Percentiles rank a stretch among this genome's conserved stretches.
phyloP scores from a whole-genome alignment of 2,797 vertebrate species.

The Morelia viridis region DNA sequence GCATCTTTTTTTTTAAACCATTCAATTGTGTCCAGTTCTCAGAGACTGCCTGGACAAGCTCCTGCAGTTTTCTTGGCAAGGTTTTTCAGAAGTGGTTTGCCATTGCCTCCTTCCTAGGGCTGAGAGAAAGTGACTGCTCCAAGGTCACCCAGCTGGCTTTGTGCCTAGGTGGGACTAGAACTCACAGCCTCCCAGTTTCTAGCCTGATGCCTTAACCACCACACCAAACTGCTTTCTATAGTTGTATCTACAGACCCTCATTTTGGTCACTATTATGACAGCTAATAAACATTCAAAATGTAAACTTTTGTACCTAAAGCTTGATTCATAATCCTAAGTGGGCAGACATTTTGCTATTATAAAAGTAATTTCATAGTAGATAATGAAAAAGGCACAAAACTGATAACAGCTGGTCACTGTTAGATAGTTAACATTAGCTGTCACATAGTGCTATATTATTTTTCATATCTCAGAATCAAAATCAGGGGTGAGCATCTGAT shows the following conservation, averaged over 20 bases:
- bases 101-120: too few relatives aligned
- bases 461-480: not conserved
- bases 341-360: not conserved
- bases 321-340: not conserved
- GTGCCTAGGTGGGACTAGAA: too few relatives aligned
- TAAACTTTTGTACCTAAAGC: not conserved
- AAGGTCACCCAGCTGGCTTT: too few relatives aligned
- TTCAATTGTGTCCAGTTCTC: too few relatives aligned
- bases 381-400: not conserved
- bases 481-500: not conserved
- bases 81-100: too few relatives aligned
- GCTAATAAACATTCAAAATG: conserved; percentile 26
- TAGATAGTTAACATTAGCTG: not conserved
- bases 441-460: not conserved
- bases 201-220: too few relatives aligned
- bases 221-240: too few relatives aligned
- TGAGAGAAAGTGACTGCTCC: too few relatives aligned
- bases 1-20: too few relatives aligned
- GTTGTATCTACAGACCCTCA: not conserved
- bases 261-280: conserved; percentile 16
- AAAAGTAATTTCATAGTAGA: not conserved
- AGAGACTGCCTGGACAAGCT: too few relatives aligned
- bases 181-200: too few relatives aligned
- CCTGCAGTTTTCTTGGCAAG: too few relatives aligned
- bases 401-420: not conserved